Evolutionary conservation across 1,140 invertebrate species (phyloP).

Genomic region (Bombus consobrinus): DNA sequence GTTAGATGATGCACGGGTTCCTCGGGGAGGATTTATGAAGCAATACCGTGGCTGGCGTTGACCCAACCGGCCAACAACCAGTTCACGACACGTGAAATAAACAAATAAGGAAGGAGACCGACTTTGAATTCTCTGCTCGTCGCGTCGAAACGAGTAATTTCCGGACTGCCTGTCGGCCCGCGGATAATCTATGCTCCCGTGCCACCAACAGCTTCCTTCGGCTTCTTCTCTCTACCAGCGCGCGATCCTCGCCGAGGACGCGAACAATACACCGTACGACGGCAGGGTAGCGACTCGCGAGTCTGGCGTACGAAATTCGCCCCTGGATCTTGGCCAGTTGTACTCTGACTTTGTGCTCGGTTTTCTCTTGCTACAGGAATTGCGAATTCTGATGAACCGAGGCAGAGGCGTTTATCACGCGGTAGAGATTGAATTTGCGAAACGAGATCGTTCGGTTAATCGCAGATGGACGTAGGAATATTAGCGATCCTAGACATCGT

Average conservation of each 20-base stretch:
- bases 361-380: not conserved
- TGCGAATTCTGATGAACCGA: too few species aligned
- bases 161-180: slow-evolving; percentile 5
- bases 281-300: not conserved
- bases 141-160: slow-evolving; percentile 56
- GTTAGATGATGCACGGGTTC: slow-evolving; percentile 74
- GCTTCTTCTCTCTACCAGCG: not conserved
- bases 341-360: not conserved
- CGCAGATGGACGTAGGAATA: not conserved
- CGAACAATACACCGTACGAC: not conserved
- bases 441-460: not conserved
- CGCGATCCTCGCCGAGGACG: not conserved
- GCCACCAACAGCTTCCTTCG: not conserved
- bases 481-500: not conserved
- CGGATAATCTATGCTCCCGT: slow-evolving; percentile 34
- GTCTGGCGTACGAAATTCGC: not conserved
- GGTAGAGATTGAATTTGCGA: not conserved
- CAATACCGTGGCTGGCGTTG: slow-evolving; percentile 77
- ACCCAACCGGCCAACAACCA: slow-evolving; percentile 74
- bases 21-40: slow-evolving; percentile 78
- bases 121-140: slow-evolving; percentile 23
- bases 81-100: slow-evolving; percentile 71
- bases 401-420: too few species aligned
- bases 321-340: slow-evolving; percentile 38
- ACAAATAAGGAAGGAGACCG: slow-evolving; percentile 58